A percentile compares a stretch with the other conserved stretches of the same genome.
Conservation (phyloP, 37 sponge, comb jelly and placozoan genomes). For the Corticium candelabrum region DNA sequence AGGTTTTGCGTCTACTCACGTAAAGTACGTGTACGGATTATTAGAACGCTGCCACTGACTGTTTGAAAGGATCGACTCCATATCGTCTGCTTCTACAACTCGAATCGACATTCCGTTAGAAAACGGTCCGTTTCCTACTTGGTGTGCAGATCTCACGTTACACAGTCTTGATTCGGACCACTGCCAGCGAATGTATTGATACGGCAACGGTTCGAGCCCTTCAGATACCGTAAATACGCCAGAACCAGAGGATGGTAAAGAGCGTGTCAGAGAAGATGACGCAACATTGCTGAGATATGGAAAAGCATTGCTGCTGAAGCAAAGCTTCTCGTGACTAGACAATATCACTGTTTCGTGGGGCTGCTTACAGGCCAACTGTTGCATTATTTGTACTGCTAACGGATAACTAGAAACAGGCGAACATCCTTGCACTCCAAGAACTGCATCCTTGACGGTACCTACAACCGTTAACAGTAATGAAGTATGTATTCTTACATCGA, state of each 20-base stretch:
- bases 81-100: not conserved
- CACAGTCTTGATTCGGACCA: not conserved
- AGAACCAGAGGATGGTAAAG: not conserved
- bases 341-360: not conserved
- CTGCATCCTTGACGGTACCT: not conserved
- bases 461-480: not conserved
- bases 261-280: not conserved
- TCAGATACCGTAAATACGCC: not conserved
- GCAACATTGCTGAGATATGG: not conserved
- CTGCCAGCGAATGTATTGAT: not conserved
- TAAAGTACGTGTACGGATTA: no score
- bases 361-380: not conserved
- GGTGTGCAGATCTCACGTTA: not conserved
- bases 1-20: no score
- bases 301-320: not conserved
- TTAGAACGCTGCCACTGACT: no score
- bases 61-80: no score
- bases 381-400: not conserved
- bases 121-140: not conserved
- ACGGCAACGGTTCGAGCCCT: not conserved
- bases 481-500: not conserved
- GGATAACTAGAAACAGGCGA: not conserved
- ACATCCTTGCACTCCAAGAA: not conserved
- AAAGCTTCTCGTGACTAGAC: not conserved
- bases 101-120: not conserved